A percentile compares a stretch with the other conserved stretches of the same genome.
Evolutionary conservation across 2,797 vertebrate species (phyloP).

Genomic region (Loris lydekkerianus): DNA sequence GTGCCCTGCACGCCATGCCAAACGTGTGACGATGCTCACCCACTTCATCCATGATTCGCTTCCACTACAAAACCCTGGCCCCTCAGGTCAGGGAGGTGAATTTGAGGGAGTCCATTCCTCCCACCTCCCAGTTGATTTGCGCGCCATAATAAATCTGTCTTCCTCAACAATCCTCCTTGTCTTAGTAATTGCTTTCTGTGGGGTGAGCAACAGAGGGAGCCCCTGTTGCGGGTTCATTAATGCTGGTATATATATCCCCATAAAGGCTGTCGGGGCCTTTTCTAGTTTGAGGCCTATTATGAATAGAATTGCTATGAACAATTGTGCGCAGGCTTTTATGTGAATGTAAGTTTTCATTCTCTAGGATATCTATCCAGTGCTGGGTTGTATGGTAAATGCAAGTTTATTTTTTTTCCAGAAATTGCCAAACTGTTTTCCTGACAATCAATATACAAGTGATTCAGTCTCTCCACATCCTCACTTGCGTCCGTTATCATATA

Average conservation of each 20-base stretch:
- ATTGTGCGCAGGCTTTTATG: not conserved
- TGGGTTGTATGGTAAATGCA: not conserved
- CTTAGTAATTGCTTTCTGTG: not conserved
- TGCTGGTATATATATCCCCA: not conserved
- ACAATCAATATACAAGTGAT: not conserved
- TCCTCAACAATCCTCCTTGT: not conserved
- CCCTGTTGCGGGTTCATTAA: not conserved
- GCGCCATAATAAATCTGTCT: not conserved
- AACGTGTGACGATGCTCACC: not conserved
- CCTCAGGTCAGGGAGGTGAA: not conserved
- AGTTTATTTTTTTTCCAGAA: not conserved
- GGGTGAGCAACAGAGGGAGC: not conserved
- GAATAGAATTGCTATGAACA: not conserved
- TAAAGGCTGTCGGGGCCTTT: not conserved
- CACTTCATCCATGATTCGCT: not conserved
- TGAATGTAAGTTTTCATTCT: conserved; percentile 24
- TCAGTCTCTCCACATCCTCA: not conserved
- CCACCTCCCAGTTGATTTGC: not conserved
- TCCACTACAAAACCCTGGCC: not conserved
- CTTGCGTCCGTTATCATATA: not conserved
- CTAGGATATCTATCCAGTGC: not conserved
- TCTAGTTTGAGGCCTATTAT: not conserved
- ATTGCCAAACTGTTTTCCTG: conserved; percentile 38
- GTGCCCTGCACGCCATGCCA: not conserved
- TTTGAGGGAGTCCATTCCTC: not conserved